Evolutionary conservation across 1,140 invertebrate genomes (phyloP), one percentile per base, ranked within the genome.

Genomic region (Rhopalosiphum maidis): DNA sequence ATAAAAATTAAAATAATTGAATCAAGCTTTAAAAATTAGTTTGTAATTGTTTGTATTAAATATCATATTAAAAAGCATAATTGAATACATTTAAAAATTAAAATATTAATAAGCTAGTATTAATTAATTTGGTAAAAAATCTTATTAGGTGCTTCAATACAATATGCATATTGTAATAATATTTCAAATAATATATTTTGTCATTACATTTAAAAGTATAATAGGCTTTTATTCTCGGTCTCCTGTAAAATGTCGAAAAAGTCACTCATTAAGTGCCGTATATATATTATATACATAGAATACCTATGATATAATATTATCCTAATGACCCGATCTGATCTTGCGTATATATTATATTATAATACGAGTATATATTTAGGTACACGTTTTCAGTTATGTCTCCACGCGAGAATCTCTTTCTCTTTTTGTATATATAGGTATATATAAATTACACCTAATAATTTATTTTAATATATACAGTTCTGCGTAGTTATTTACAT

Each of bases 381-480:
- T n/a, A 77, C 60, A 77, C 15, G 60, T 77, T 77, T 77, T 77
- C 18, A 77, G 60, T 77, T 77, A 77, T 35, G 60, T 77, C n/a
- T 77, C 60, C n/a, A n/a, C 30, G 15, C n/a, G 30, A 77, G 15
- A 77, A 77, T 77, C 60, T 54, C 54, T 23, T 23, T 77, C 60
- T 77, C 60, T n/a, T 5, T n/a, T 4, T n/a, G n/a, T 77, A 18
- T 68, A 30, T 60, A 23, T 55, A 23, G 22, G 30, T 60, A 68
- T 30, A 77, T 77, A n/a, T 77, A 77, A 77, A 77, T 77, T 77
- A 77, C 60, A 77, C 60, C 60, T 77, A 77, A 77, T 77, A 77
- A 77, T 77, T 77, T 77, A 77, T 77, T 77, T n/a, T 77, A 77
- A 77, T 77, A n/a, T 77, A 77, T 77, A 77, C 60, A 77, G 60